Evolutionary conservation across 2,113 vertebrate genomes (phyloP), one percentile per base, ranked within the genome.

Genomic region (Apistogramma diplotaenia): DNA sequence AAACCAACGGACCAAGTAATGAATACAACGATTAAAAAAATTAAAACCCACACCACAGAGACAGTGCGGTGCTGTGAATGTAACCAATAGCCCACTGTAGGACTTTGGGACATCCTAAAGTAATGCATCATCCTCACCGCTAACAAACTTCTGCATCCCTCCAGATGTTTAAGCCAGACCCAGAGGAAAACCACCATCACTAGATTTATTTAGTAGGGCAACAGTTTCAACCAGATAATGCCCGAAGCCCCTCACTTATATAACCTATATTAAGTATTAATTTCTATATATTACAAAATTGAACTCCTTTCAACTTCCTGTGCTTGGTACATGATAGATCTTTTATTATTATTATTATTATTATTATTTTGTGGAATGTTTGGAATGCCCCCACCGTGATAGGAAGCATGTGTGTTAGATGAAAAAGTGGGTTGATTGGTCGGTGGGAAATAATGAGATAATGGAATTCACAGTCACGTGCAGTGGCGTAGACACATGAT

Each of bases 381-480:
- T 86, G 91, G 91, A 93, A 89, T 91, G 90, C 89, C 71, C 75
- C 5, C 35, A 57, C 67, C 49, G 19, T 92, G 89, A 93, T 93
- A 61, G 86, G 85, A 94, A 93, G 90, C 92, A 91, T 88, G 87
- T 93, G 93, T 93, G 89, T 84, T 60, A 56, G 62, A 85, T 79
- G 80, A 82, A 88, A 71, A 59, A 81, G 78, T 77, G 37, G 88
- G 76, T 70, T 67, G 40, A 49, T 49, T 51, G 72, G 80, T 79
- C 37, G 56, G 61, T 76, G 75, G 70, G 78, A 89, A 81, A 85
- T 90, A 81, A 83, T 87, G 86, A 78, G 82, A 84, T 89, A 82
- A 83, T 89, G 87, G 81, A 79, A 83, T 89, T 87, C 80, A 40
- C 81, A 75, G 65, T 89, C 81, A 76, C 77, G 78, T 75, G 53